Conservation (phyloP, 2,888 invertebrate genomes). For the Agrilus mali region DNA sequence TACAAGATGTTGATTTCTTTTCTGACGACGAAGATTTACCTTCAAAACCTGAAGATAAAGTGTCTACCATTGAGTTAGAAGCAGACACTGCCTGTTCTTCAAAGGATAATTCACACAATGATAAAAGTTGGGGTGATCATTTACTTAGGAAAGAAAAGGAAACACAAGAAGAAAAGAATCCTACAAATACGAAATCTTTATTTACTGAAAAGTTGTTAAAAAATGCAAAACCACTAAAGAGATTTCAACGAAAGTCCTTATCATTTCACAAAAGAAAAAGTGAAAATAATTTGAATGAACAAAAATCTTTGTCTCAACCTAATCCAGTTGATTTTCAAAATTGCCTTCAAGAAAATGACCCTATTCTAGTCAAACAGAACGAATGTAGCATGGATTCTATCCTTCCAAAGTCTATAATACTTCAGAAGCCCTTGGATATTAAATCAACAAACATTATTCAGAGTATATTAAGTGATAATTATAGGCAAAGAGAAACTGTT, state of each 20-base stretch:
- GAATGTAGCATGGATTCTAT: no score
- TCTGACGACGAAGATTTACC: constrained; percentile 14
- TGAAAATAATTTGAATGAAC: constrained; percentile 14
- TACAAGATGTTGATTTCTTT: constrained; percentile 41
- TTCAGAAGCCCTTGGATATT: no score
- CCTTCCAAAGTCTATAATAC: no score
- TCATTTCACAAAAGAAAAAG: constrained; percentile 29
- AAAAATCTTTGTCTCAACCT: constrained; percentile 16
- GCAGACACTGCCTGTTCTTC: background rate
- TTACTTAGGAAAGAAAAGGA: constrained; percentile 27
- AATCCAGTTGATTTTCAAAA: constrained; percentile 5
- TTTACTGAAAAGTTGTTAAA: constrained; percentile 56
- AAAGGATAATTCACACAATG: background rate
- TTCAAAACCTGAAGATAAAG: background rate
- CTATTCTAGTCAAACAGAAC: no score
- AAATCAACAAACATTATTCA: constrained; percentile 20
- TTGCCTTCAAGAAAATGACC: no score
- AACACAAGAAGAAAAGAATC: constrained; percentile 22
- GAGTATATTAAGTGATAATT: constrained; percentile 20
- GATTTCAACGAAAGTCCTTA: constrained; percentile 64
- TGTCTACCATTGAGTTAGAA: background rate
- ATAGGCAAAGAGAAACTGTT: constrained; percentile 27
- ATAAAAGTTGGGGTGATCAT: constrained; percentile 34
- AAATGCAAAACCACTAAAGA: constrained; percentile 51
- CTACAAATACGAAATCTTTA: constrained; percentile 23